Evolutionary conservation across 2,888 invertebrate species (phyloP), one percentile per base, ranked within the genome.

Genomic region (Yponomeuta cagnagella): DNA sequence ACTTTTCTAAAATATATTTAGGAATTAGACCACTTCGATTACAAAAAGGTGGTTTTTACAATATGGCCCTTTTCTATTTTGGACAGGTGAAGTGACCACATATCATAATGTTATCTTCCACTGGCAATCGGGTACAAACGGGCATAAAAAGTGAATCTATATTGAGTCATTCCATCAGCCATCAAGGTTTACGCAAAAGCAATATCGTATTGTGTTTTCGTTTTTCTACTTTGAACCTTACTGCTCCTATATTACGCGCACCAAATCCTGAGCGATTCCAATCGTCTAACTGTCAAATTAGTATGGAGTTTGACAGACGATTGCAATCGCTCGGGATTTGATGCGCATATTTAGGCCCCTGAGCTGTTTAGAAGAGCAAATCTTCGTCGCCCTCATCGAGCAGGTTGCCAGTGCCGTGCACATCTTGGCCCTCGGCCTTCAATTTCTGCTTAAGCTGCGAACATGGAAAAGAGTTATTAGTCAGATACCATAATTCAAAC

Each of bases 321-420:
- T 23, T 23, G 23, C 23, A 23, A 23, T 23, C 23, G 23, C 23
- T 23, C 23, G 23, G 23, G 23, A 23, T 23, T 23, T 23, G 23
- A 23, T 23, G 23, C 23, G 23, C 23, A 23, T 23, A 23, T 23
- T 23, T 23, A 23, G 23, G 23, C 23, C 23, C 23, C 23, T 1
- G 52, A 48, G 63, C 71, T 70, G 70, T 75, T 93, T 96, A 97
- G 93, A 98, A 98, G 72, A 98, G 92, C 73, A 98, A 90, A 89
- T 98, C 98, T 82, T 97, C 97, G 80, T 98, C 98, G 66, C 96
- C 96, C 76, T 97, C 97, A 74, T 97, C 96, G 68, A 98, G 90
- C 79, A 98, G 93, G 82, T 96, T 97, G 58, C 94, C 94, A 43
- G 93, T 85, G 72, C 92, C 89, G 67, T 90, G 78, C 31, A 80